Base-by-base conservation (phyloP, 2,797 vertebrate species). In the Sparidentex hasta region DNA sequence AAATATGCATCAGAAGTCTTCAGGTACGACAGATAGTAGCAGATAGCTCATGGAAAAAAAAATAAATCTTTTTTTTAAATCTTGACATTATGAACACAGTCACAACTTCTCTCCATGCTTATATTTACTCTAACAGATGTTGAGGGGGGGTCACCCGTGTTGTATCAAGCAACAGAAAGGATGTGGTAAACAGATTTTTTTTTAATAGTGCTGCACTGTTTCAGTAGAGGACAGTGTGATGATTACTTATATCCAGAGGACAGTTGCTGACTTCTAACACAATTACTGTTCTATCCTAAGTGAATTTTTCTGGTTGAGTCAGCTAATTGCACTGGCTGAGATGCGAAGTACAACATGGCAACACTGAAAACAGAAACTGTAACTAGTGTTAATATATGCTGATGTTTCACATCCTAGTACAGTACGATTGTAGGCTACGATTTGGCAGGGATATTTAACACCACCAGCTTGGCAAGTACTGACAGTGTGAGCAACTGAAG, bases 291-390 rank as follows among this genome's bases (percentile, higher is more conserved):
- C 11, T 13, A 23, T 38, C 44, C 68, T 2, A 5, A 25, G 41
- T 41, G 29, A 14, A 29, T 64, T n/a, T 52, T 25, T 46, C 21
- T 41, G 69, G 9, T 69, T 50, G 18, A 43, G 52, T 64, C 70
- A 74, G 70, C 41, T 64, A 63, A 64, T 41, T 63, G 17, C 21
- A 54, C 16, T 18, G 23, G 50, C 58, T 16, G 70, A 62, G 70
- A 65, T 66, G 63, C 68, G 59, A 81, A 69, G 27, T 52, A 64
- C 47, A 68, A 75, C 44, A 33, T 23, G 52, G 67, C 44, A 54
- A 62, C 50, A 16, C 21, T 33, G 21, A 29, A 57, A 41, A 58
- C 59, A 64, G 41, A 43, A 46, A 29, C 62, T 76, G 48, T 33
- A 48, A 67, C 23, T 52, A 2, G 21, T 23, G 58, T 51, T 63